These are phyloP conservation scores for Epirrita christyi DNA, from an alignment of 2,888 invertebrate species.

Conservation along the genomic window DNA sequence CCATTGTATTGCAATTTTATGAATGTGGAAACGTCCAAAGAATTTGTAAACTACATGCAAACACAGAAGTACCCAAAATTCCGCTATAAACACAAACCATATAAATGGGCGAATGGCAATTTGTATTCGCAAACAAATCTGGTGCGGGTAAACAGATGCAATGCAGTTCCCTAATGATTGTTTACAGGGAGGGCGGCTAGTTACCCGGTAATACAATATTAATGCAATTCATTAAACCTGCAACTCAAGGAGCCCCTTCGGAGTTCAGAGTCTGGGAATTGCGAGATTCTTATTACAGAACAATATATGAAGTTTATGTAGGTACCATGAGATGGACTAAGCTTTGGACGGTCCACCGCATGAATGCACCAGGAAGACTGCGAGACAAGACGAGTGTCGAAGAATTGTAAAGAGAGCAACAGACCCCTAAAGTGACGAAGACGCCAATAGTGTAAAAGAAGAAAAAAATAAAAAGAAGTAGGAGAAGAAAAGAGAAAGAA, in stretches of 20 bases:
- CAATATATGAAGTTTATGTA: not conserved
- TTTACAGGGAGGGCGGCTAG: constrained; percentile 72
- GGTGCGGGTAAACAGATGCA: constrained; percentile 64
- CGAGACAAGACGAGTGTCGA: too few relatives aligned
- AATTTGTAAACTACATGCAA: not conserved
- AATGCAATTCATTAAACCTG: constrained; percentile 85
- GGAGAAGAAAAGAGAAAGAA: too few relatives aligned
- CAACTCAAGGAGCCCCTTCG: constrained; percentile 67
- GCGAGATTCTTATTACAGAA: not conserved
- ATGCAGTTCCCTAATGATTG: constrained; percentile 76
- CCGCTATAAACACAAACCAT: constrained; percentile 36
- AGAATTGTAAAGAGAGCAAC: too few relatives aligned
- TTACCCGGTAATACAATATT: constrained; percentile 83
- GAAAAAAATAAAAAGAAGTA: too few relatives aligned
- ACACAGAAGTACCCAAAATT: constrained; percentile 17
- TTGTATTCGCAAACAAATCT: constrained; percentile 82
- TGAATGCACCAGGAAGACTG: too few relatives aligned
- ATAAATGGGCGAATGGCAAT: constrained; percentile 62
- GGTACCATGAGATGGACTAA: too few relatives aligned
- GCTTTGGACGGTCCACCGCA: too few relatives aligned
- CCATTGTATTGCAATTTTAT: too few relatives aligned
- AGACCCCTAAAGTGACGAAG: too few relatives aligned
- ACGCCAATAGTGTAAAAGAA: too few relatives aligned
- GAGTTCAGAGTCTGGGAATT: constrained; percentile 1
- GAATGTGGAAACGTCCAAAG: not conserved